Base-by-base conservation (phyloP, 2,113 vertebrate genomes). In the Planiliza haematocheilus region DNA sequence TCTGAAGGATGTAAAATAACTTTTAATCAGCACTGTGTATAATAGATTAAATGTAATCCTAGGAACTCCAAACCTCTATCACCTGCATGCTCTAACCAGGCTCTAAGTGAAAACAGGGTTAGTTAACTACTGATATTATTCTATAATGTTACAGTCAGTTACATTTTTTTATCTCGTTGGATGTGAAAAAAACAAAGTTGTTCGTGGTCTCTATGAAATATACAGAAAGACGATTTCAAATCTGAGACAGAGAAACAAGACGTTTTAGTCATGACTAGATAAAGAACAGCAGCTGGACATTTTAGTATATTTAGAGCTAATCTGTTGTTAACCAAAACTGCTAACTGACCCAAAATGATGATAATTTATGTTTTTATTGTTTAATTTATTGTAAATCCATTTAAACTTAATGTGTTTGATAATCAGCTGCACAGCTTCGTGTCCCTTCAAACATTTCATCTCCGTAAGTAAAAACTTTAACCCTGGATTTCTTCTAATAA, bases 321-420 rank as follows among this genome's bases (percentile, higher is more conserved):
- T 48, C 24, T 48, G 50, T 39, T 4, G 41, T 51, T 66, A 52
- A 85, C 82, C 86, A 63, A 84, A 90, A 85, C 71, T 49, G 75
- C 83, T 84, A 75, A 82, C 13, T 71, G 42, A 69, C 58, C 82
- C 79, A 82, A 85, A 85, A 67, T n/a, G n/a, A n/a, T n/a, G n/a
- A n/a, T 5, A 30, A 6, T 18, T 37, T 3, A 2, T 24, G 46
- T 70, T 17, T 79, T 46, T 62, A 12, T 50, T 16, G 63, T 48
- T n/a, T 13, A n/a, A n/a, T n/a, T n/a, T 50, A 13, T 30, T 67
- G 13, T 59, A 69, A 2, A 73, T 59, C 60, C 0, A 42, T 79
- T 68, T 20, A 14, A 67, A 48, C 34, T 34, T 8, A 41, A 59
- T 48, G 2, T 69, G 34, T 52, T 10, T 2, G 41, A 64, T 59